Evolutionary conservation across 2,797 vertebrate genomes (phyloP), one percentile per base, ranked within the genome.

Genomic region (Falco concolor): DNA sequence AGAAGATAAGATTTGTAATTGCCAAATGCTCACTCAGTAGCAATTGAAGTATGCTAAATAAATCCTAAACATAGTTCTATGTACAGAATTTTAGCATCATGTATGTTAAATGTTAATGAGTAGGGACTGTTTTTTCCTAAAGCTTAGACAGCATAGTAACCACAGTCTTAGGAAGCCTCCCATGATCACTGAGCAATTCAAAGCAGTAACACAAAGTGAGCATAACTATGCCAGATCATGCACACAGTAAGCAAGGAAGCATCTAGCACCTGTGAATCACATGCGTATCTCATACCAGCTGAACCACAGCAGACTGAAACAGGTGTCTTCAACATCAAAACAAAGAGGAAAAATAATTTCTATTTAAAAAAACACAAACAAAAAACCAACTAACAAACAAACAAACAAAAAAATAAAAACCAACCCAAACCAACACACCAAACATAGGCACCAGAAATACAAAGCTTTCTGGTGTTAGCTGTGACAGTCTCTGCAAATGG

Each of bases 191-290:
- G 0, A 70, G n/a, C 53, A 65, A 65, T 57, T 38, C n/a, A 52
- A 63, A 80, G 65, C 8, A 70, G 38, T 36, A 85, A 54, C 18
- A 38, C 10, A 38, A 25, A 42, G n/a, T 1, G 5, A 65, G 20
- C 4, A 0, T 16, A 70, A 42, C 38, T 27, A 18, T 7, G 7
- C 4, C 6, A 61, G n/a, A 32, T 40, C 6, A 19, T 2, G 1
- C 61, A 30, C 36, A 25, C 23, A 22, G 21, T 13, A 47, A 75
- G 63, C 24, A 53, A 42, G 10, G 9, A 64, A 44, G 36, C 32
- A 56, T 13, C 40, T 17, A 72, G 15, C 13, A 21, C n/a, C 40
- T 44, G 21, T 9, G 21, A 45, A 9, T 45, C 65, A 40, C 21
- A 14, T 1, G 5, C 2, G 0, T 18, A 20, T 38, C 38, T 52